These are phyloP conservation scores for Hystrix cristata DNA, from an alignment of 2,113 vertebrate species.

Conservation along the genomic window DNA sequence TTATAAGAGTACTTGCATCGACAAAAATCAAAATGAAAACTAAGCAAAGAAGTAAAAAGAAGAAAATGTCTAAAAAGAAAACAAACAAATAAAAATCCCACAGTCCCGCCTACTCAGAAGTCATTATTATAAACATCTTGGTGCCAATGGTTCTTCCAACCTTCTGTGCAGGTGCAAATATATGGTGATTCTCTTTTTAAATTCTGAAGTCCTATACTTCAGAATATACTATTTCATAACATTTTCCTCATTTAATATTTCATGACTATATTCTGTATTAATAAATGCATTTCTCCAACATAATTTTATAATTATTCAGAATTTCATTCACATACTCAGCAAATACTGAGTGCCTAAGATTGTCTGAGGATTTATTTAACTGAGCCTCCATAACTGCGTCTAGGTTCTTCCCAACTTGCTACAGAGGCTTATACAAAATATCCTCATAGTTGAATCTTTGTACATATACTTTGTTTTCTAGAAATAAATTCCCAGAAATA, in stretches of 20 bases:
- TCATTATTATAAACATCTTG: background rate
- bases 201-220: background rate
- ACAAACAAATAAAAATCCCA: background rate
- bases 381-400: background rate
- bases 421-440: background rate
- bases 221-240: background rate
- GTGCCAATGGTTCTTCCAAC: background rate
- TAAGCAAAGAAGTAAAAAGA: slow-evolving; percentile 23
- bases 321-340: slow-evolving; percentile 1
- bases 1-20: background rate
- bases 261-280: background rate
- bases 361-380: background rate
- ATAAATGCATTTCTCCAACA: background rate
- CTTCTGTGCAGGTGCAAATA: background rate
- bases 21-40: slow-evolving; percentile 5
- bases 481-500: slow-evolving; percentile 28
- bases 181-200: slow-evolving; percentile 4
- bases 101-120: background rate
- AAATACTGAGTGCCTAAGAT: background rate
- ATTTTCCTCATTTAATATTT: background rate
- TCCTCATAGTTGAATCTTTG: background rate
- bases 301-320: background rate
- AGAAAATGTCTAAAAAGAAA: background rate
- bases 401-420: background rate
- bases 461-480: background rate